phyloP scores from a whole-genome alignment of 2,113 vertebrate species.

The Cepphus grylle region DNA sequence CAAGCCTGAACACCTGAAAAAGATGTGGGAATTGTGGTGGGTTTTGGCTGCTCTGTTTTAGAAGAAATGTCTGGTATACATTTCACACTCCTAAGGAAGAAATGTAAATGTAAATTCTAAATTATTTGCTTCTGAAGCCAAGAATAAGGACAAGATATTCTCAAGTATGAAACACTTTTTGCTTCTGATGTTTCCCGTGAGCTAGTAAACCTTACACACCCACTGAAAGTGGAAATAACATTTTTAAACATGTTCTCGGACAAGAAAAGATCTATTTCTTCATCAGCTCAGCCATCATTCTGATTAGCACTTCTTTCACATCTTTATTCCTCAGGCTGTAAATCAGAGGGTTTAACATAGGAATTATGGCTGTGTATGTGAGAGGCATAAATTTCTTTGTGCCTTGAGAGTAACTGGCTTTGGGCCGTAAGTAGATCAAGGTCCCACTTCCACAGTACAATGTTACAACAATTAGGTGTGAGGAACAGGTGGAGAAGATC shows the following conservation, averaged over 20 bases:
- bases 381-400: too few species aligned
- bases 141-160: not conserved
- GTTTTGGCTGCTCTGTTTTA: not conserved
- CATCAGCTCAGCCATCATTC: too few species aligned
- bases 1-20: not conserved
- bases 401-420: too few species aligned
- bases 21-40: not conserved
- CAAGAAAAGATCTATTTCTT: not conserved
- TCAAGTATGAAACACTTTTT: not conserved
- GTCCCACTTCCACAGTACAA: not conserved
- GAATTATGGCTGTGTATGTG: too few species aligned
- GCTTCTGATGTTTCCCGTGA: not conserved
- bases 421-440: too few species aligned
- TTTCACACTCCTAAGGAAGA: not conserved
- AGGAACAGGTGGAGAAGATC: slow-evolving; percentile 42
- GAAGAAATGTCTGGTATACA: not conserved
- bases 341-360: too few species aligned
- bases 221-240: not conserved
- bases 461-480: not conserved
- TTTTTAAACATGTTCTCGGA: not conserved
- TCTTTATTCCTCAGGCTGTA: too few species aligned
- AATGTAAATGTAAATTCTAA: not conserved
- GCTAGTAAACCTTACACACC: not conserved
- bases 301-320: too few species aligned
- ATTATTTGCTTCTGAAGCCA: not conserved